Base-by-base conservation (phyloP, 1,140 invertebrate genomes). In the Rhopalosiphum padi region DNA sequence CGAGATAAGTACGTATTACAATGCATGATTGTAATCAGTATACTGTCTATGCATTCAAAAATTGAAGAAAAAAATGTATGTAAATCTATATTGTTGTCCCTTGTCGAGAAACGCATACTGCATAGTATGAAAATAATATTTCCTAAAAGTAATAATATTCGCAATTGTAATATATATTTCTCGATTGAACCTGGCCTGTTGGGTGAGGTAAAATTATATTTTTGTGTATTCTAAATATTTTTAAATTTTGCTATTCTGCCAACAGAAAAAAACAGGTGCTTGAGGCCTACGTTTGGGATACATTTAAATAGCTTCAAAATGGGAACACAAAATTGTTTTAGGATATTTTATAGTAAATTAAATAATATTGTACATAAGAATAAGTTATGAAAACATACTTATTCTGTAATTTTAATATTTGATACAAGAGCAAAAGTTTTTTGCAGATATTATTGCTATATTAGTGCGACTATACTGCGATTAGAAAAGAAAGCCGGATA, bases 261-360 rank as follows among this genome's bases (percentile, higher is more conserved):
- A 90, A 68, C 6, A 68, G 1, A 41, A 55, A 25, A 25, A 89
- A 55, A 89, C 43, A n/a, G 41, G 43, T 46, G 43, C n/a, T 53
- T 15, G 88, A 89, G 88, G 88, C 87, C 87, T 53, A 53, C 87
- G 5, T 89, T 89, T 89, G 35, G 87, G 48, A 89, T 89, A 89
- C 5, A 41, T 89, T 53, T 55, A 89, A 88, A 87, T 48, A 48
- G 37, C 21, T 8, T 89, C 4, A 89, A 89, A 37, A 89, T 41
- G 21, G 15, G 35, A 25, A 41, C 35, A 35, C 51, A 35, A 88
- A 88, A 88, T 35, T 4, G 7, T 88, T 23, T 22, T 23, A 23
- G 15, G 15, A 25, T 46, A 83, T 83, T 83, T 83, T 22, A 23
- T 83, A 37, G 22, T 83, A 23, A 8, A 37, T 7, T 83, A 23